Evolutionary conservation across 1,140 invertebrate genomes (phyloP), one percentile per base, ranked within the genome.

Genomic region (Nixonia krombeini): DNA sequence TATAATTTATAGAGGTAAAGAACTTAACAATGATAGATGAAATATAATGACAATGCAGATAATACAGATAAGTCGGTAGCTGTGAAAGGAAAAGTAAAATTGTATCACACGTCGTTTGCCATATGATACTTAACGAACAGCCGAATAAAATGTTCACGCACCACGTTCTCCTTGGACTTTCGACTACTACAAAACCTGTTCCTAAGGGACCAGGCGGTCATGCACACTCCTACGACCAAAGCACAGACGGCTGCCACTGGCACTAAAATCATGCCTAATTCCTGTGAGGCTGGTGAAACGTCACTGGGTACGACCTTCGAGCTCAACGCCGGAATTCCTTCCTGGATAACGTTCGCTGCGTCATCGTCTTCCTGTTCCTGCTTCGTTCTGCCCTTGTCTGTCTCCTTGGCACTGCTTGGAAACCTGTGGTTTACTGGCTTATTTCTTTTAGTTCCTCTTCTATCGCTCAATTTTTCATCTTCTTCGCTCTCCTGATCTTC

Each of bases 111-210:
- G 21, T 21, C 21, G 21, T 3, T 21, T 21, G 21, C 21, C 21
- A 6, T 3, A 21, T 21, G 6, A 21, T 21, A n/a, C n/a, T n/a
- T n/a, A n/a, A n/a, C n/a, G n/a, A n/a, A n/a, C n/a, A n/a, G 21
- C 21, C 21, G 21, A 33, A 10, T 33, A 33, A 10, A 10, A 33
- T 33, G 8, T 21, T 49, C 8, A 78, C 83, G 83, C 69, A 90
- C 88, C 81, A 89, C 87, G 72, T 89, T 88, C 44, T 88, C 87
- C 73, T 90, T 88, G 16, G 83, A 80, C 26, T 87, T 89, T 62
- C 80, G 81, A 70, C 81, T 87, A 46, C 73, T 80, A 79, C 86
- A 91, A 23, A 86, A 82, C 75, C 85, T 89, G 47, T 87, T 87
- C 4, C 87, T 86, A 52, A 89, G 87, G 0, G 89, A 81, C 55